Base-by-base conservation (phyloP, 1,140 invertebrate species). In the Drosophila repletoides region DNA sequence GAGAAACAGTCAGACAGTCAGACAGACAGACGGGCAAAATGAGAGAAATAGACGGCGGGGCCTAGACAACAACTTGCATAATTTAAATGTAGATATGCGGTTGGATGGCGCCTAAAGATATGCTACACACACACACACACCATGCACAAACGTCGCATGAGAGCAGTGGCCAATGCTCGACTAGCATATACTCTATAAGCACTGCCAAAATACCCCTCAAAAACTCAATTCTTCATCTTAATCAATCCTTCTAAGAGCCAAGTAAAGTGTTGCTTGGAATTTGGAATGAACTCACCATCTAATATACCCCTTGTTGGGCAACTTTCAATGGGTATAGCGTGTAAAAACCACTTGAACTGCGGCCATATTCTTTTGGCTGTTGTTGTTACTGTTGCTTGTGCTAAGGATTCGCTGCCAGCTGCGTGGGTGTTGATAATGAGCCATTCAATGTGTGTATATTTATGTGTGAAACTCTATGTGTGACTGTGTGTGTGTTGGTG, bases 31-130 rank as follows among this genome's bases (percentile, higher is more conserved):
- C 65, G 41, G 52, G 73, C 58, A 69, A 53, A 79, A 19, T 17
- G 28, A 21, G 40, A 56, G 51, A 36, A 28, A 55, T 43, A 61
- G 56, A 76, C 72, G 52, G 48, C 68, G 59, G 38, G 60, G 66
- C 76, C 72, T 80, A 80, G 76, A 80, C 76, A 86, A 86, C 74
- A 83, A 84, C 79, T 84, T 84, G 79, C 79, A 84, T 84, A 84
- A 84, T 84, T 84, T 84, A 84, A 84, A 84, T 86, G 79, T 84
- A 67, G 75, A 84, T 86, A 77, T 84, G 79, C 71, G 80, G 79
- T 74, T 71, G 60, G 71, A 79, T 84, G 83, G 80, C 79, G 74
- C 66, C 80, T 67, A 69, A 65, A 81, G 77, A 76, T 81, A 75
- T 83, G 68, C 55, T 49, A 48, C 63, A 58, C 53, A 45, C 43